Percentiles rank a stretch among this genome's conserved stretches.
Evolutionary conservation across 2,113 vertebrate genomes (phyloP).

Genomic region (Laticauda colubrina): DNA sequence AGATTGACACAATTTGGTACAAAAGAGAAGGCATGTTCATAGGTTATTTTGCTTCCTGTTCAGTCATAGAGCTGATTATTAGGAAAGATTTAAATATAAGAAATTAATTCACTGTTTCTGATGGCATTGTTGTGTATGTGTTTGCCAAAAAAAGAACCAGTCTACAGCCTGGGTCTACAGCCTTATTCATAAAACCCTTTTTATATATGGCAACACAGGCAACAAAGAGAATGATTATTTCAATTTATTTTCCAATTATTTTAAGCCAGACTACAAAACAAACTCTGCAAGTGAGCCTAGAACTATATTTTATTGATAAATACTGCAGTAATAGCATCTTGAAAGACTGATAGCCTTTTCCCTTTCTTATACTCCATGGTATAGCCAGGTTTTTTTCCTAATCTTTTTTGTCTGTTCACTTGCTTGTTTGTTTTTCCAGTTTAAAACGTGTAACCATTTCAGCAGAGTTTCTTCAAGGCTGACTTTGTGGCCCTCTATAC

Average conservation of each 20-base stretch:
- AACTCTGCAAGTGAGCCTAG: background rate
- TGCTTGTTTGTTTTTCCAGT: background rate
- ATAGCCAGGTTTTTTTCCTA: background rate
- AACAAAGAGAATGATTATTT: background rate
- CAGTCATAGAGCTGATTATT: background rate
- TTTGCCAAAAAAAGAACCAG: background rate
- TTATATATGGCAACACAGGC: background rate
- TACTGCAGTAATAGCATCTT: background rate
- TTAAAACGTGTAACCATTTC: background rate
- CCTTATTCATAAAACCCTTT: background rate
- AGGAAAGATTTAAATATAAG: background rate
- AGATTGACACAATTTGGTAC: background rate
- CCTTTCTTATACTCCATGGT: background rate
- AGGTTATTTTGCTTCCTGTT: background rate
- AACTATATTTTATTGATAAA: background rate
- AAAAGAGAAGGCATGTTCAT: background rate
- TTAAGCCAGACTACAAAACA: background rate
- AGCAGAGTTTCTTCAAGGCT: background rate
- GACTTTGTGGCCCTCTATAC: background rate
- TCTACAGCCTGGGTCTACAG: background rate
- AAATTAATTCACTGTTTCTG: background rate
- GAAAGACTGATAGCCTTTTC: background rate
- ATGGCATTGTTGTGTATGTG: background rate
- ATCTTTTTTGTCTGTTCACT: background rate
- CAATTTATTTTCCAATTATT: background rate